A percentile compares a stretch with the other conserved stretches of the same genome.
Conservation (phyloP, 2,888 invertebrate genomes). For the Ennomos fuscantarius region DNA sequence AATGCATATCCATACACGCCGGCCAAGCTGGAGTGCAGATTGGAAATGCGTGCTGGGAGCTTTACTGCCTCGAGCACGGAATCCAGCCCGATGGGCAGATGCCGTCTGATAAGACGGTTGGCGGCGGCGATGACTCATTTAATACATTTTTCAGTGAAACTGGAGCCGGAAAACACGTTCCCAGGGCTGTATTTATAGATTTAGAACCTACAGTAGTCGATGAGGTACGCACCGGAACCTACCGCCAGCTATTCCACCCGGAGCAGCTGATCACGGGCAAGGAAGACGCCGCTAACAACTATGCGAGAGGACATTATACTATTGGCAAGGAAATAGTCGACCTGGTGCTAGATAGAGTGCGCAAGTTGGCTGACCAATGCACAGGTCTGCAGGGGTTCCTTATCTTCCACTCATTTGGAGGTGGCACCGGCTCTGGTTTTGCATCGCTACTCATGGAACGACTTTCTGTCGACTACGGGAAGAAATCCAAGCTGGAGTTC, state of each 20-base stretch:
- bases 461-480: constrained; percentile 97
- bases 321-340: constrained; percentile 98
- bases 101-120: constrained; percentile 92
- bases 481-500: constrained; percentile 97
- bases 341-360: constrained; percentile 93
- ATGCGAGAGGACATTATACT: constrained; percentile 98
- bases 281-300: constrained; percentile 98
- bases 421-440: constrained; percentile 97
- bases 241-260: constrained; percentile 97
- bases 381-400: constrained; percentile 96
- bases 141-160: constrained; percentile 98
- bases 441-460: constrained; percentile 98
- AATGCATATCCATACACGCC: constrained; percentile 79
- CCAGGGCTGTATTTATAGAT: constrained; percentile 97
- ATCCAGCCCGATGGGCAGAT: constrained; percentile 94
- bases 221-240: constrained; percentile 96
- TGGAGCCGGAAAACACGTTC: constrained; percentile 97
- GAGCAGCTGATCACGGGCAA: constrained; percentile 98
- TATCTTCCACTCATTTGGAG: constrained; percentile 97
- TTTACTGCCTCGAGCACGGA: constrained; percentile 93
- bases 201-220: constrained; percentile 98
- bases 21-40: constrained; percentile 91
- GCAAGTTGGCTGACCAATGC: constrained; percentile 95
- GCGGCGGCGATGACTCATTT: constrained; percentile 96
- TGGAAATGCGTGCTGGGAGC: constrained; percentile 94